These are phyloP conservation scores for Caenorhabditis sp. DNA, from an alignment of 2,888 invertebrate species.

Conservation along the genomic window DNA sequence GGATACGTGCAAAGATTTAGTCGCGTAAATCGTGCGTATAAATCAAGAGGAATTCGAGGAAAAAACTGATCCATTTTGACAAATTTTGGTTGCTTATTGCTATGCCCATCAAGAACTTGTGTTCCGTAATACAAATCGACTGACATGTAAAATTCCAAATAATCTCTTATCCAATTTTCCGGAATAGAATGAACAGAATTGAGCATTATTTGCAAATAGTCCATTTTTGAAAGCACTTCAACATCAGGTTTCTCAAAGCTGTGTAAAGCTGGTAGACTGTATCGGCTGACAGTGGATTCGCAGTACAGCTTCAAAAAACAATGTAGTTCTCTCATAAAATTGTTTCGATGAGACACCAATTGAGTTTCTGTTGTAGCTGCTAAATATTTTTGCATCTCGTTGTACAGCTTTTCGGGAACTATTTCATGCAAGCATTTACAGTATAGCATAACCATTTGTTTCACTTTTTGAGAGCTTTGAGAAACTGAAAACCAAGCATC, in stretches of 20 bases:
- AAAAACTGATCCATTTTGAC: conserved; percentile 67
- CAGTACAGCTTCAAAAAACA: conserved; percentile 68
- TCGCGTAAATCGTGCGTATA: conserved; percentile 72
- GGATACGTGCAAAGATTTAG: conserved; percentile 64
- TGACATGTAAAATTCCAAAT: conserved; percentile 71
- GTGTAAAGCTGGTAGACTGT: conserved; percentile 52
- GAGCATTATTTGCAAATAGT: conserved; percentile 83
- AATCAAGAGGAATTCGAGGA: conserved; percentile 70
- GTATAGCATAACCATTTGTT: conserved; percentile 82
- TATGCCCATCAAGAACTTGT: conserved; percentile 66
- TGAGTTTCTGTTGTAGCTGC: conserved; percentile 59
- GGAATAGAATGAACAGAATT: conserved; percentile 82
- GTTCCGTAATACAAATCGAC: conserved; percentile 76
- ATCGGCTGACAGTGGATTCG: conserved; percentile 64
- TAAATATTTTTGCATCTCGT: conserved; percentile 67
- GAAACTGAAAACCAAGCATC: conserved; percentile 60
- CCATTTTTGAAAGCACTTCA: conserved; percentile 80
- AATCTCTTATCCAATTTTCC: conserved; percentile 72
- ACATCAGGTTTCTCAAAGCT: conserved; percentile 34
- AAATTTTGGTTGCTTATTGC: conserved; percentile 50
- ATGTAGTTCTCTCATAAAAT: conserved; percentile 67
- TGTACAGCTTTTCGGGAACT: conserved; percentile 68
- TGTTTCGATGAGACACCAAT: conserved; percentile 43
- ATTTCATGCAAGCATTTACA: conserved; percentile 83
- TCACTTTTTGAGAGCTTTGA: conserved; percentile 55